These are phyloP conservation scores for Mohoua ochrocephala DNA, from an alignment of 2,113 vertebrate species.

Conservation along the genomic window DNA sequence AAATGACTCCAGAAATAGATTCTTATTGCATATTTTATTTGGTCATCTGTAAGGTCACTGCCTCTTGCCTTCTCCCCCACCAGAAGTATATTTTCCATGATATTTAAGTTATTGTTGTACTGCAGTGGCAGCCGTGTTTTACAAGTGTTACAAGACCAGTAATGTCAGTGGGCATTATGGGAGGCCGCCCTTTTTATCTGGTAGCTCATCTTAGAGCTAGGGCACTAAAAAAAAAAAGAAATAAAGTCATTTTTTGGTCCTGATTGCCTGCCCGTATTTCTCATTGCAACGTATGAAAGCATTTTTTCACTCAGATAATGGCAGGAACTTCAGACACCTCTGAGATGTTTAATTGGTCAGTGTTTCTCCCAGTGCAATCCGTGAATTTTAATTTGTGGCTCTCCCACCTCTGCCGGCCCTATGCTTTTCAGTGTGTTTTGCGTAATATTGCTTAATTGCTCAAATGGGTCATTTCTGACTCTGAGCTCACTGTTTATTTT, in stretches of 20 bases:
- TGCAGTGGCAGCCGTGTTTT: neutral
- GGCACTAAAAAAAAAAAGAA: neutral
- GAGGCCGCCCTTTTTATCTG: neutral
- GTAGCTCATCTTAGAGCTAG: neutral
- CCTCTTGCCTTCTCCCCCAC: neutral
- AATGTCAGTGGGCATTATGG: neutral
- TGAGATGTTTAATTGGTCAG: neutral
- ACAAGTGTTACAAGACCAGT: neutral
- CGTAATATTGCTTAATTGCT: neutral
- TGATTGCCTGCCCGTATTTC: neutral
- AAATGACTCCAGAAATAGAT: neutral
- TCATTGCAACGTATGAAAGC: neutral
- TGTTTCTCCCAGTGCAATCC: neutral
- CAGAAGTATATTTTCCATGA: neutral
- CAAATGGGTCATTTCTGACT: neutral
- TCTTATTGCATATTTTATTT: neutral
- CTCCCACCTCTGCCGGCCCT: neutral
- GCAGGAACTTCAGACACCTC: neutral
- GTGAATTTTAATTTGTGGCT: conserved; percentile 36
- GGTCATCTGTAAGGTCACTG: neutral
- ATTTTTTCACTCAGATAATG: conserved; percentile 8
- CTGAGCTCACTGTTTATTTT: conserved; percentile 6
- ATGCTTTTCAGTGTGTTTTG: neutral
- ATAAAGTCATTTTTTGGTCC: neutral
- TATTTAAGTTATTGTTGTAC: neutral